Evolutionary conservation across 2,888 invertebrate species (phyloP).

Genomic region (Epinotia nisella): DNA sequence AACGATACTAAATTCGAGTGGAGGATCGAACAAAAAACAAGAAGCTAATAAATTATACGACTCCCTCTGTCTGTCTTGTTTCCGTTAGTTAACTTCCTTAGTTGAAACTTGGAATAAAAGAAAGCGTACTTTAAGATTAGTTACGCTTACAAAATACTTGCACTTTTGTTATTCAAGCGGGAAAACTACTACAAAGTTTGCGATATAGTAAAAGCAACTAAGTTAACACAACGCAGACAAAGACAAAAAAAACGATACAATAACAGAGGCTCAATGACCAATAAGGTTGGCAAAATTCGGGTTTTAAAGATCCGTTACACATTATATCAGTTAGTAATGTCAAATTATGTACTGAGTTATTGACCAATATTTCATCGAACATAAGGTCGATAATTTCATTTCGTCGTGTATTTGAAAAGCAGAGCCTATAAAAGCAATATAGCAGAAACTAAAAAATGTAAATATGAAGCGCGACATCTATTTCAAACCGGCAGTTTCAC

Average conservation of each 20-base stretch:
- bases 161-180: neutral
- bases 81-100: slow-evolving; percentile 24
- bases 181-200: neutral
- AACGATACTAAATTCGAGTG: slow-evolving; percentile 8
- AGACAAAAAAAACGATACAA: neutral
- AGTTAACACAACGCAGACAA: neutral
- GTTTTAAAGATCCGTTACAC: neutral
- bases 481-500: slow-evolving; percentile 45
- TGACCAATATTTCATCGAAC: neutral
- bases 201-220: neutral
- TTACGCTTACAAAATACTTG: slow-evolving; percentile 21
- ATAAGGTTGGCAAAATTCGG: neutral
- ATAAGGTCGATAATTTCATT: no score
- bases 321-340: neutral
- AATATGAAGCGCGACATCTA: slow-evolving; percentile 13
- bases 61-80: slow-evolving; percentile 25
- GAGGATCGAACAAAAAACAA: slow-evolving; percentile 8
- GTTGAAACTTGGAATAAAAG: slow-evolving; percentile 22
- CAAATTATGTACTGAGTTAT: neutral
- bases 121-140: slow-evolving; percentile 15
- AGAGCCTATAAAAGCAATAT: neutral
- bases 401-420: neutral
- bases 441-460: neutral
- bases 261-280: neutral
- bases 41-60: slow-evolving; percentile 25